Evolutionary conservation across 2,797 vertebrate species (phyloP).

Genomic region (Anguilla obscura): DNA sequence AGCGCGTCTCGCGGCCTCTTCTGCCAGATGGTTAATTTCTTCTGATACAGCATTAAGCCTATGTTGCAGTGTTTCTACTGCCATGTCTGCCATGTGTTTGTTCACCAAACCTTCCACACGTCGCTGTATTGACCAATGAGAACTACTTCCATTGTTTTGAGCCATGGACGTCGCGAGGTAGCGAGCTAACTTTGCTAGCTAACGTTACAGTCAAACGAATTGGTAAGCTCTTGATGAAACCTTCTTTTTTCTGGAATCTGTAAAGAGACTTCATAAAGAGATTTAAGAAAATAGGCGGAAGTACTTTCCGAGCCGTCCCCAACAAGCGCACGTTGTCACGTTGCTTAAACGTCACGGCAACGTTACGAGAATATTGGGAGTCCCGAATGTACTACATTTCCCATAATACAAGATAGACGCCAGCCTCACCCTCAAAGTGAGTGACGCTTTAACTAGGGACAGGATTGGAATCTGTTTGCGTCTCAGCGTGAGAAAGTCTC

Average conservation of each 20-base stretch:
- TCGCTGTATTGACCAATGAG: slow-evolving; percentile 53
- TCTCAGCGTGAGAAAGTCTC: slow-evolving; percentile 13
- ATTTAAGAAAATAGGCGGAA: slow-evolving; percentile 54
- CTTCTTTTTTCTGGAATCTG: slow-evolving; percentile 24
- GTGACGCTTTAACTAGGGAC: neutral
- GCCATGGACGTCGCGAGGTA: slow-evolving; percentile 48
- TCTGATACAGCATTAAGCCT: slow-evolving; percentile 55
- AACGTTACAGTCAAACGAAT: slow-evolving; percentile 18
- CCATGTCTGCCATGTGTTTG: slow-evolving; percentile 65
- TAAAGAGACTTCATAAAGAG: slow-evolving; percentile 31
- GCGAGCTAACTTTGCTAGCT: slow-evolving; percentile 17
- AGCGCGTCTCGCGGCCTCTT: slow-evolving; percentile 32
- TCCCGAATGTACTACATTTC: slow-evolving; percentile 52
- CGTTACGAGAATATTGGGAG: slow-evolving; percentile 54
- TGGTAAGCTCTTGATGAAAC: slow-evolving; percentile 25
- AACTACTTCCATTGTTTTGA: slow-evolving; percentile 40
- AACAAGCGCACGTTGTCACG: slow-evolving; percentile 52
- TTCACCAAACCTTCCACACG: slow-evolving; percentile 58
- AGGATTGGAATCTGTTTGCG: neutral
- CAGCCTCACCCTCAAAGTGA: slow-evolving; percentile 1
- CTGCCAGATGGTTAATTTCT: slow-evolving; percentile 56
- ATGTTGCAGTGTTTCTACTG: slow-evolving; percentile 58
- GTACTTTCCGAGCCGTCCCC: slow-evolving; percentile 42
- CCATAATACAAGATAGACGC: slow-evolving; percentile 37
- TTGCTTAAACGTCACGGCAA: slow-evolving; percentile 61